A percentile compares a stretch with the other conserved stretches of the same genome.
Conservation (phyloP, 2,888 invertebrate species). For the Heliothis peltigera region DNA sequence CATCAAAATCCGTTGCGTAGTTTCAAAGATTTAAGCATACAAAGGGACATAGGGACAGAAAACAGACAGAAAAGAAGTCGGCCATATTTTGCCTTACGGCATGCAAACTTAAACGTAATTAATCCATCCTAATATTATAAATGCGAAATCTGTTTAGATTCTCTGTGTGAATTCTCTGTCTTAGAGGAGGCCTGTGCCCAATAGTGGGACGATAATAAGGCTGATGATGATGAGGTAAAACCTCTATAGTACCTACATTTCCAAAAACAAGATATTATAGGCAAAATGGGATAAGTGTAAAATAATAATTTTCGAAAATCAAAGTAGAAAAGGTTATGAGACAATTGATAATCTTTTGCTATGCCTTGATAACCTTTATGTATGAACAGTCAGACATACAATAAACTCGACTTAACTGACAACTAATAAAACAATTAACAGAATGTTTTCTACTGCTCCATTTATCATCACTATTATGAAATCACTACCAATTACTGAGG, state of each 20-base stretch:
- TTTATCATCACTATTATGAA: constrained; percentile 82
- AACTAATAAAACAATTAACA: constrained; percentile 74
- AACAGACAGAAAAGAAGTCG: too few relatives aligned
- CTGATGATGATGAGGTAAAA: too few relatives aligned
- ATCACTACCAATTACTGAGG: constrained; percentile 76
- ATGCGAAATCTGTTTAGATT: too few relatives aligned
- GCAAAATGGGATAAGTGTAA: background rate
- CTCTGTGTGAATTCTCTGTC: too few relatives aligned
- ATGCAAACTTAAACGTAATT: too few relatives aligned
- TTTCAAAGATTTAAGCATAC: too few relatives aligned
- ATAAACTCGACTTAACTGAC: constrained; percentile 42
- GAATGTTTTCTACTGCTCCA: constrained; percentile 64
- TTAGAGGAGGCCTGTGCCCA: too few relatives aligned
- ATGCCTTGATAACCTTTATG: constrained; percentile 31
- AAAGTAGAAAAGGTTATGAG: constrained; percentile 2
- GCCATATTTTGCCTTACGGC: too few relatives aligned
- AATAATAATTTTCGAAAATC: constrained; percentile 3
- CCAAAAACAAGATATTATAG: background rate
- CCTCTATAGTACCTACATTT: background rate
- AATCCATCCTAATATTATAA: too few relatives aligned
- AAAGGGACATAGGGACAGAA: too few relatives aligned
- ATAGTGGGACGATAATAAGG: too few relatives aligned
- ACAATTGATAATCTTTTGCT: constrained; percentile 11
- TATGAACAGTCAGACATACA: constrained; percentile 16
- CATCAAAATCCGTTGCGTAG: too few relatives aligned